Evolutionary conservation across 1,140 invertebrate species (phyloP), one percentile per base, ranked within the genome.

Genomic region (Stenopsyche tienmushanensis): DNA sequence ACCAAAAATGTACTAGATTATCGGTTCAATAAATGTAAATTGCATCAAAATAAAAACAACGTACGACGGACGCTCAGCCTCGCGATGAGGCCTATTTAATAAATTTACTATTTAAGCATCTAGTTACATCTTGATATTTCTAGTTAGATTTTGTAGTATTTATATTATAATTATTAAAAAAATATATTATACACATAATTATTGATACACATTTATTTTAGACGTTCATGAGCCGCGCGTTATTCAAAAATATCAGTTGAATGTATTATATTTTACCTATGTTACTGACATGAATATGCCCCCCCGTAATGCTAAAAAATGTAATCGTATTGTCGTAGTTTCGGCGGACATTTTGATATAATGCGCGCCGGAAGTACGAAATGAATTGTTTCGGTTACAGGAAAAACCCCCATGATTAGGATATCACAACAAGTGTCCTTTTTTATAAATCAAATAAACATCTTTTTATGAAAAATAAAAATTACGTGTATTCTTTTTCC

Each of bases 371-470:
- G 13, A 34, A 34, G 5, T 13, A 34, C 13, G 29, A 7, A 34
- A 57, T 21, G 39, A 21, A 29, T 41, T 57, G 54, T 42, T 39
- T 34, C 39, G 34, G 29, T 57, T 57, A 42, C 54, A 57, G 34
- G 5, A 13, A 34, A 13, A 13, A 34, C 5, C 62, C n/a, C 54
- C 66, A 64, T 44, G 49, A 66, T 67, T 60, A 70, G 68, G 68
- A 70, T 70, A 70, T 70, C 55, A 59, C 64, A 66, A 60, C 59
- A 70, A 70, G 68, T 70, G 68, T 70, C 68, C 68, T 70, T 70
- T 70, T 70, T 70, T 70, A 70, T 70, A 70, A 64, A 62, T 70
- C 68, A 70, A 70, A 66, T 70, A 70, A 70, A 70, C 68, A 70
- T 70, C 68, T 70, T 70, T 66, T 66, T 67, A 67, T 67, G 54